A percentile compares a stretch with the other conserved stretches of the same genome.
Conservation (phyloP, 2,888 invertebrate genomes). For the Scaptomyza parva region DNA sequence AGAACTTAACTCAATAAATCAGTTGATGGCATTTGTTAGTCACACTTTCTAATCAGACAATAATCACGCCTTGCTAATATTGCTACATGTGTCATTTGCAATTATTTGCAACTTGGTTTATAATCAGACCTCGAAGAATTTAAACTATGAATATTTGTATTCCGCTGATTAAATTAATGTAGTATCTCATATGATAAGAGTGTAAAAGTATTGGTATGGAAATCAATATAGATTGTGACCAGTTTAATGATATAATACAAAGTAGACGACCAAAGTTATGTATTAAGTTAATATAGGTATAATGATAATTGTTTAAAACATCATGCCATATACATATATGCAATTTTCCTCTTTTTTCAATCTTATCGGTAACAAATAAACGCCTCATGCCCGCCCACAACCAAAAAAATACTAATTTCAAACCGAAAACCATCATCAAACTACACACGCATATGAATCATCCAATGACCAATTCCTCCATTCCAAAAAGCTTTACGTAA, state of each 20-base stretch:
- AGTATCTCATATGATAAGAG: neutral
- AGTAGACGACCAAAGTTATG: neutral
- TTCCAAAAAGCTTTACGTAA: slow-evolving; percentile 42
- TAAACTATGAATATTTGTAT: neutral
- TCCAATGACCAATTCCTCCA: slow-evolving; percentile 36
- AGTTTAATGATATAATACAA: neutral
- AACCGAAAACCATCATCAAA: slow-evolving; percentile 1
- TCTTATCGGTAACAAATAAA: slow-evolving; percentile 33
- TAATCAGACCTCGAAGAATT: neutral
- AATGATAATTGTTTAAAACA: neutral
- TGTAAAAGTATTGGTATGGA: neutral
- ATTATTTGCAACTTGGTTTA: neutral
- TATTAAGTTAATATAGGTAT: neutral
- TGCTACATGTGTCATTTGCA: neutral
- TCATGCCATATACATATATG: neutral
- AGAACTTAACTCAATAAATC: neutral
- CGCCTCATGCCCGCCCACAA: slow-evolving; percentile 4
- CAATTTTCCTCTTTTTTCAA: neutral
- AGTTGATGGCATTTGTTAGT: neutral
- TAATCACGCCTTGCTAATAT: neutral
- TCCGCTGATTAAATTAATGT: neutral
- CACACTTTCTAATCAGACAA: neutral
- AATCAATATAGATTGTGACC: neutral
- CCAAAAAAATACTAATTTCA: slow-evolving; percentile 24
- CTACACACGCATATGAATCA: slow-evolving; percentile 54